These are phyloP conservation scores for Leptinotarsa lineolata DNA, from an alignment of 1,140 invertebrate genomes.

Conservation along the genomic window DNA sequence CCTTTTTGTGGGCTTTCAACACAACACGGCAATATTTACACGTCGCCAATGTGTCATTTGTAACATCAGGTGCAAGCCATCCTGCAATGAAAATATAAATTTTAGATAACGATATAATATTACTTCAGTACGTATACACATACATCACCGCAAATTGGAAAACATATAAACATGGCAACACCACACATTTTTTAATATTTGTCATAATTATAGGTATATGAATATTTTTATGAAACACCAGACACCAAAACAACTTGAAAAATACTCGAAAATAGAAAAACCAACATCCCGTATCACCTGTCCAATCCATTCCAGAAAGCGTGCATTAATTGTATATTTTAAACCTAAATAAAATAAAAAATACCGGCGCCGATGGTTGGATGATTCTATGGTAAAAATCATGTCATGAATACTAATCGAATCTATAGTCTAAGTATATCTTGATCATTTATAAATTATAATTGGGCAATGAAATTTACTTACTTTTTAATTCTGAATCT, in stretches of 20 bases:
- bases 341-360: constrained; percentile 11
- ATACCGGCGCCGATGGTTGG: neutral
- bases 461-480: neutral
- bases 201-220: neutral
- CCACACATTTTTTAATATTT: constrained; percentile 9
- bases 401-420: neutral
- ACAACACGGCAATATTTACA: constrained; percentile 13
- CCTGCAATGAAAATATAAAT: constrained; percentile 12
- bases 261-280: neutral
- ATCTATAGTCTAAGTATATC: too few species aligned
- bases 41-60: constrained; percentile 9
- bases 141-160: neutral
- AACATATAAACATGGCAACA: constrained; percentile 11
- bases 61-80: constrained; percentile 11
- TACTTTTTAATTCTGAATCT: constrained; percentile 7
- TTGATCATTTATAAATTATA: too few species aligned
- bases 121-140: neutral
- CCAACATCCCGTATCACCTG: neutral
- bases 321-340: neutral
- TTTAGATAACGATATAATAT: constrained; percentile 1
- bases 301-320: neutral
- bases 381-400: constrained; percentile 4
- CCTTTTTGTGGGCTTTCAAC: constrained; percentile 9
- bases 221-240: neutral
- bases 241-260: constrained; percentile 9